Evolutionary conservation across 2,113 vertebrate species (phyloP).

Genomic region (Misgurnus mizolepis): DNA sequence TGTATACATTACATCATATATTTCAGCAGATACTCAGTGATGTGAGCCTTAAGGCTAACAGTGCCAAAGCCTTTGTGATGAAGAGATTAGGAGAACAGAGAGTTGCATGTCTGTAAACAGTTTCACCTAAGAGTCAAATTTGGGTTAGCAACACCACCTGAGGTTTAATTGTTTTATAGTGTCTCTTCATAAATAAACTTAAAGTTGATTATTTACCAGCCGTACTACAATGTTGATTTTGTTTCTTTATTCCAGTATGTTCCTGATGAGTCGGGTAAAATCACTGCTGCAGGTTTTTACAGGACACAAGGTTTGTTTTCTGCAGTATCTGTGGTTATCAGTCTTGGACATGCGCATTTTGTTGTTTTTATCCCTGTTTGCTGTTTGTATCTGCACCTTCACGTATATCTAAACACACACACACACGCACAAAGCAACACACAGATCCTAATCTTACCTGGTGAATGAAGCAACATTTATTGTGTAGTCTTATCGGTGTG

Average conservation of each 20-base stretch:
- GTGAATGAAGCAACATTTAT: slow-evolving; percentile 18
- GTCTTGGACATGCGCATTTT: neutral
- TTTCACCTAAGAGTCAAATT: too few species aligned
- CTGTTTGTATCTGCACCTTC: neutral
- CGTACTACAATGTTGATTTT: too few species aligned
- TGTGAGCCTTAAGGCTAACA: too few species aligned
- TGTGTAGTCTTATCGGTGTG: slow-evolving; percentile 21
- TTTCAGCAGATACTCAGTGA: too few species aligned
- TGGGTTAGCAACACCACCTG: too few species aligned
- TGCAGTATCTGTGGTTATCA: slow-evolving; percentile 18
- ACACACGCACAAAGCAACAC: neutral
- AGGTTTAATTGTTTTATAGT: too few species aligned
- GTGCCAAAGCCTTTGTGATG: too few species aligned
- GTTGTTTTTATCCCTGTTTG: slow-evolving; percentile 19
- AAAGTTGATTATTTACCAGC: too few species aligned
- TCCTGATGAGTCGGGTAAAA: neutral
- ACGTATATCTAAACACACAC: slow-evolving; percentile 8
- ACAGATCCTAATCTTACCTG: neutral
- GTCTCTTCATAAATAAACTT: too few species aligned
- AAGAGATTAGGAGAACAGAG: too few species aligned
- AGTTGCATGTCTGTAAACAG: too few species aligned
- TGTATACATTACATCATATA: too few species aligned
- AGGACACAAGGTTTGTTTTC: slow-evolving; percentile 18
- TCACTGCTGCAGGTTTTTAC: neutral
- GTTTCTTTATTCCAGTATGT: neutral